Percentiles rank a stretch among this genome's conserved stretches.
phyloP scores from a whole-genome alignment of 2,113 vertebrate genomes.

The Heterocephalus glaber region DNA sequence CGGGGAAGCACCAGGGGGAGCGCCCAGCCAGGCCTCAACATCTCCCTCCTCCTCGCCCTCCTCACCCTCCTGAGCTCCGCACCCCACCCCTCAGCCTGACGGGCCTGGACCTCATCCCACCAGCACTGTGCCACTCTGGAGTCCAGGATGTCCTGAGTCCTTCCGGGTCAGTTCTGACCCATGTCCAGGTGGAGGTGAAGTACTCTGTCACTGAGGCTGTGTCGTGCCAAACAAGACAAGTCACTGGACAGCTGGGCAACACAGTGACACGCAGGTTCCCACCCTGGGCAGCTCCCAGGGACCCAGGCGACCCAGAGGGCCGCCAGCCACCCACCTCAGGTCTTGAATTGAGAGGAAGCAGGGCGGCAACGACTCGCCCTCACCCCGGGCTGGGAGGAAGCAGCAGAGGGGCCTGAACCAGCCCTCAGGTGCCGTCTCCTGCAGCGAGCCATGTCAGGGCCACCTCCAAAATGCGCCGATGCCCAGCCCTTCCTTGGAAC shows the following conservation, averaged over 20 bases:
- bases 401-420: background rate
- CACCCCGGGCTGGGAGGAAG: too few species aligned
- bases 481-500: background rate
- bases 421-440: background rate
- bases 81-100: background rate
- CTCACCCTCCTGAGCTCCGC: background rate
- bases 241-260: background rate
- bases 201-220: background rate
- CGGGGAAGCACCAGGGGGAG: too few species aligned
- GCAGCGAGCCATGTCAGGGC: too few species aligned
- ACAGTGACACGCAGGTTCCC: background rate
- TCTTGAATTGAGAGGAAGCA: too few species aligned
- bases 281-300: background rate
- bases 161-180: background rate
- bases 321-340: too few species aligned
- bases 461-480: background rate
- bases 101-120: background rate
- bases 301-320: background rate
- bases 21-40: too few species aligned
- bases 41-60: too few species aligned
- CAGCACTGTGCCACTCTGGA: background rate
- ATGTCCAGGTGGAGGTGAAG: background rate
- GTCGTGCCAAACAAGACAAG: too few species aligned
- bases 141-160: background rate
- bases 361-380: too few species aligned